These are phyloP conservation scores for Dicerorhinus sumatrensis DNA, from an alignment of 2,113 vertebrate genomes.

Conservation along the genomic window DNA sequence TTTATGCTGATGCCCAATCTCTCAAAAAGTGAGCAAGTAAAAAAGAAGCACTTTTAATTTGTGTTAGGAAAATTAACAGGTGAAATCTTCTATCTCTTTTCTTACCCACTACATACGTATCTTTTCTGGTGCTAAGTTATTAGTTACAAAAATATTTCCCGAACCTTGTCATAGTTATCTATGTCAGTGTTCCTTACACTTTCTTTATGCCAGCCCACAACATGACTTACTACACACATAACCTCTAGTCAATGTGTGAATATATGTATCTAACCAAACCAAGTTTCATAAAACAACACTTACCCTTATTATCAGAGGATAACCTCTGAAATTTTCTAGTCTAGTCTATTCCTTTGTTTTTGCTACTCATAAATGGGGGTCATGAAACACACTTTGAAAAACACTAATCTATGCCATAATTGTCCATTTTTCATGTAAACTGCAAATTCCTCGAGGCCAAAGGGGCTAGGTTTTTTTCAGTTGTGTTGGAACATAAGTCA, in stretches of 20 bases:
- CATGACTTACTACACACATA: neutral
- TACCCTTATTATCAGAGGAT: neutral
- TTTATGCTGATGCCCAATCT: neutral
- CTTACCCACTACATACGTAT: neutral
- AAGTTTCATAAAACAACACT: slow-evolving; percentile 16
- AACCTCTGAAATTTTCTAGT: slow-evolving; percentile 18
- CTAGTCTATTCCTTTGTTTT: neutral
- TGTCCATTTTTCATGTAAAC: slow-evolving; percentile 19
- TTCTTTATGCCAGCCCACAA: neutral
- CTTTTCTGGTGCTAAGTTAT: neutral
- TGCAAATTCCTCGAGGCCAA: slow-evolving; percentile 20
- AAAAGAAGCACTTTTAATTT: neutral
- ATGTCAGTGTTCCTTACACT: neutral
- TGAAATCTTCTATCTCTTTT: neutral
- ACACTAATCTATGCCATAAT: slow-evolving; percentile 1
- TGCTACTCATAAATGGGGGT: slow-evolving; percentile 15
- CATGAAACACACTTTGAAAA: slow-evolving; percentile 19
- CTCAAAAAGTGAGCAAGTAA: neutral
- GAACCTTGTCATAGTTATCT: neutral
- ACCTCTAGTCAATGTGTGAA: neutral
- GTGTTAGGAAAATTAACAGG: neutral
- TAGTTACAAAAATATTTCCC: neutral
- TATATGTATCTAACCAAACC: neutral
- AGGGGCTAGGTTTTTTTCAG: neutral
- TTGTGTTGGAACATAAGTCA: neutral